Conservation (phyloP, 2,797 vertebrate species). For the Yasuhikotakia modesta region DNA sequence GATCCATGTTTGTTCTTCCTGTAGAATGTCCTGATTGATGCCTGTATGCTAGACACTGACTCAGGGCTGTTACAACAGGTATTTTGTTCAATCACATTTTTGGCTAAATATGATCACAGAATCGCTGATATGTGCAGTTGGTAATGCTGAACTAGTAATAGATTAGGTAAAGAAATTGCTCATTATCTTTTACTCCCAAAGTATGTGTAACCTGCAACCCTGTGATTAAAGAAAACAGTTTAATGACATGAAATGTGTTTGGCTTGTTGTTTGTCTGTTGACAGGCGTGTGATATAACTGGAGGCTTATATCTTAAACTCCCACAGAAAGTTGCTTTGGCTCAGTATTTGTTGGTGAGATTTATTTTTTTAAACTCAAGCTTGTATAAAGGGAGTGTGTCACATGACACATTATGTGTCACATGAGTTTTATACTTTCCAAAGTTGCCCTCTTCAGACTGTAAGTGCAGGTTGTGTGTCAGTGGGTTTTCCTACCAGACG, state of each 20-base stretch:
- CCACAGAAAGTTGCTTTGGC: slow-evolving; percentile 88
- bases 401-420: too few species aligned
- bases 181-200: too few species aligned
- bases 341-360: slow-evolving; percentile 91
- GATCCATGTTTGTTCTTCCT: not conserved
- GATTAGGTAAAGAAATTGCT: too few species aligned
- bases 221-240: too few species aligned
- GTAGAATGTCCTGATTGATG: slow-evolving; percentile 93
- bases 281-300: slow-evolving; percentile 97
- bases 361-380: not conserved
- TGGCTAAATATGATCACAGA: not conserved
- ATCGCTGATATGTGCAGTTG: not conserved
- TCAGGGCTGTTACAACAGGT: slow-evolving; percentile 98
- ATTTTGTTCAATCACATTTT: slow-evolving; percentile 34
- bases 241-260: too few species aligned
- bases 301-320: slow-evolving; percentile 93
- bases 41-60: slow-evolving; percentile 92
- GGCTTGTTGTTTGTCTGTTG: slow-evolving; percentile 38
- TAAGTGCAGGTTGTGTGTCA: slow-evolving; percentile 61
- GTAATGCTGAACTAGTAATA: not conserved
- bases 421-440: not conserved
- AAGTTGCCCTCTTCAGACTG: not conserved
- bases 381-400: too few species aligned
- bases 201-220: too few species aligned
- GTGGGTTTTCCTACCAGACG: slow-evolving; percentile 97